Base-by-base conservation (phyloP, 1,140 invertebrate species). In the Acyrthosiphon pisum region DNA sequence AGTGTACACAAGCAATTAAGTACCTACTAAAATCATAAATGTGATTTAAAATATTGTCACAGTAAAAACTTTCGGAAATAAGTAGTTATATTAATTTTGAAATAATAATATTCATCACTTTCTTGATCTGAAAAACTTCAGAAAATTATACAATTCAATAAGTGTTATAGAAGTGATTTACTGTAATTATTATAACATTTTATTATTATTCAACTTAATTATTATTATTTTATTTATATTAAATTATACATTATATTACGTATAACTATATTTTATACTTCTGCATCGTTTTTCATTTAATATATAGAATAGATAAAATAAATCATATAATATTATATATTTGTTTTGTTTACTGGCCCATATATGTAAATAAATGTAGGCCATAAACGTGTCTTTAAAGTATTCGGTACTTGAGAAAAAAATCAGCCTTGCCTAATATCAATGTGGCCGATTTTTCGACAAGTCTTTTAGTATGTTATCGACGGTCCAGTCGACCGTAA, bases 401-500 rank as follows among this genome's bases (percentile, higher is more conserved):
- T 68, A 68, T 68, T n/a, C 18, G 53, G 56, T 46, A 90, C 76
- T 83, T 84, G 68, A 93, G 91, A 50, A 93, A 93, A 91, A 93
- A 93, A 84, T 50, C 46, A 56, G 26, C 81, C 68, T 92, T 84
- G 44, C 53, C 90, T 92, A 83, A 92, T 92, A 92, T 81, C 44
- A 41, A 14, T 84, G n/a, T 84, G 35, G 81, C 91, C 81, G 91
- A 86, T 56, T 86, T 93, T 93, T 84, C 76, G 11, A 44, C 46
- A 53, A 56, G 76, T 86, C 44, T 84, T 56, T 84, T 93, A 92
- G 41, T 92, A 14, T 91, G 1, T 53, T 26, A 48, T 92, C 41
- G 90, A 50, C 76, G 35, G 35, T 81, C n/a, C 91, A 93, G 68
- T 93, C 91, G 91, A 93, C 91, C 91, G 91, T 93, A 93, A 86